Evolutionary conservation across 2,888 invertebrate species (phyloP).

Genomic region (Agriopis marginaria): DNA sequence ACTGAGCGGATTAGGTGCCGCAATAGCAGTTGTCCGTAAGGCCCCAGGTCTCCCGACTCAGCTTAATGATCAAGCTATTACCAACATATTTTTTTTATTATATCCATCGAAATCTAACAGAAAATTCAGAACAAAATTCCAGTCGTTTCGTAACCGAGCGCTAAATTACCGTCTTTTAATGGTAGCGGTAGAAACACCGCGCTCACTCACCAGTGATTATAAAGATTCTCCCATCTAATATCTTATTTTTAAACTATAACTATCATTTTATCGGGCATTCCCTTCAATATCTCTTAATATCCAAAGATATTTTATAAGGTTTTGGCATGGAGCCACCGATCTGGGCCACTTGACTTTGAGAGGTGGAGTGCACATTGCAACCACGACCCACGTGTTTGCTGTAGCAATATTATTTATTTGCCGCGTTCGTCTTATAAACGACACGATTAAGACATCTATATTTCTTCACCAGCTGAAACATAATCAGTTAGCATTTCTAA

Average conservation of each 20-base stretch:
- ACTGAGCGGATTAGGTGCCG: too few relatives aligned
- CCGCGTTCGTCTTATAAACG: constrained; percentile 11
- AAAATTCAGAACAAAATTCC: neutral
- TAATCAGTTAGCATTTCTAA: too few relatives aligned
- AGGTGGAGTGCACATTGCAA: constrained; percentile 27
- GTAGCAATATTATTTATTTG: constrained; percentile 15
- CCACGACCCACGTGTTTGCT: constrained; percentile 4
- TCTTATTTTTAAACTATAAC: constrained; percentile 7
- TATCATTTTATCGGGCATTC: constrained; percentile 29
- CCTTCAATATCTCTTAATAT: constrained; percentile 23
- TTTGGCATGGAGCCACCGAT: constrained; percentile 27
- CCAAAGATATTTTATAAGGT: constrained; percentile 29
- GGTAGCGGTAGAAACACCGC: too few relatives aligned
- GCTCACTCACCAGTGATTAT: neutral
- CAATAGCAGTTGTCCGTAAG: too few relatives aligned
- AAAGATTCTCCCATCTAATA: neutral
- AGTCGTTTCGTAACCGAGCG: neutral
- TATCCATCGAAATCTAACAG: too few relatives aligned
- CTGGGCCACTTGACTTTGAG: constrained; percentile 29
- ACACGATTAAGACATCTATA: constrained; percentile 3
- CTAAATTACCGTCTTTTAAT: too few relatives aligned
- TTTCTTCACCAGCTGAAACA: neutral
- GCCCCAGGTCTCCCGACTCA: too few relatives aligned
- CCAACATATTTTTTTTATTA: too few relatives aligned
- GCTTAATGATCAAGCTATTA: too few relatives aligned